Evolutionary conservation across 2,113 vertebrate species (phyloP), one percentile per base, ranked within the genome.

Genomic region (Bufo bufo): DNA sequence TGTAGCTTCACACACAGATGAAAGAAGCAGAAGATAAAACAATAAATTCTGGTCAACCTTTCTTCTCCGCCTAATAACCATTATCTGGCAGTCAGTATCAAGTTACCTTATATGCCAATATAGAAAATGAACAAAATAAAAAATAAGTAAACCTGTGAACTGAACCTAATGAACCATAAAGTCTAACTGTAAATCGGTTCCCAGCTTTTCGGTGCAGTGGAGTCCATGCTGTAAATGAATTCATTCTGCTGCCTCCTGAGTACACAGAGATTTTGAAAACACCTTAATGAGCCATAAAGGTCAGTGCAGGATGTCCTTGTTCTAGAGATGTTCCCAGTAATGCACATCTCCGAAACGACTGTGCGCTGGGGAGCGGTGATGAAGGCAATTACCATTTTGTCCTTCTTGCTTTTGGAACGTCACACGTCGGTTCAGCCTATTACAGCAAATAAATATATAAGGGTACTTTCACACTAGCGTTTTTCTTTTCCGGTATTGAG

Each of bases 211-310:
- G 5, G 4, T 14, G 59, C 56, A n/a, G 61, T 14, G 19, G 43
- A 66, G 20, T 80, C 77, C 66, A 45, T 49, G 61, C 61, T 66
- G 4, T 84, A 54, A 84, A 82, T 50, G 17, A 65, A 50, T 45
- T n/a, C 19, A 63, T 45, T 63, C 45, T 50, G 45, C 20, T 16
- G 4, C n/a, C 81, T 84, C 47, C 49, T 17, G 47, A 52, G 19
- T 69, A 16, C 20, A 50, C 13, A 4, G 47, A 69, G 63, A 4
- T n/a, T 17, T 84, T n/a, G 12, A 84, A 69, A 69, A 84, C 49
- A 69, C 47, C 63, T 52, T 84, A 84, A 84, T 84, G 82, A 84
- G 63, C 82, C 82, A 84, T 84, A 84, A 69, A 69, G 82, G 82
- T 84, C 82, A 84, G 33, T 69, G 47, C 82, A 4, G 82, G 82